Percentiles rank a stretch among this genome's conserved stretches.
phyloP scores from a whole-genome alignment of 2,888 invertebrate species.

The Cylindroiulus punctatus region DNA sequence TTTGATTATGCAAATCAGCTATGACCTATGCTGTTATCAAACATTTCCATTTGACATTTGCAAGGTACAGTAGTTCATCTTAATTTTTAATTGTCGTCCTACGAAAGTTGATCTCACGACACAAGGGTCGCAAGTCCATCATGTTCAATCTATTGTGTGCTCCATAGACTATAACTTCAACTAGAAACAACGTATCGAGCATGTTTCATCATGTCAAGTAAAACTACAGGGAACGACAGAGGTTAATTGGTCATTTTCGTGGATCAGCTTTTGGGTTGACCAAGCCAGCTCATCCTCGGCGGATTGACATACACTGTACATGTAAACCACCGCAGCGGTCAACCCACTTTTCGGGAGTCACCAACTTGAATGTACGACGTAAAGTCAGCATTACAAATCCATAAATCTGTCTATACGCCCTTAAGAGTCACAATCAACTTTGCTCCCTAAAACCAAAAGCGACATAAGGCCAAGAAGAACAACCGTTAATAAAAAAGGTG shows the following conservation, averaged over 20 bases:
- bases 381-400: not conserved
- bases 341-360: constrained; percentile 30
- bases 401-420: constrained; percentile 10
- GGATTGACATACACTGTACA: not conserved
- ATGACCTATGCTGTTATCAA: no score
- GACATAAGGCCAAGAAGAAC: not conserved
- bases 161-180: no score
- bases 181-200: no score
- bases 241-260: not conserved
- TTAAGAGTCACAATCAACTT: not conserved
- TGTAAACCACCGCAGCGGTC: no score
- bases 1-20: no score
- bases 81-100: no score
- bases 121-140: no score
- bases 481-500: not conserved
- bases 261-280: not conserved
- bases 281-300: not conserved
- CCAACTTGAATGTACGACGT: not conserved
- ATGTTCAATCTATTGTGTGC: no score
- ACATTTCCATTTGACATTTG: no score
- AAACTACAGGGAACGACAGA: not conserved
- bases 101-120: no score
- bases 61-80: no score
- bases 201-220: no score
- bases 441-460: not conserved